Base-by-base conservation (phyloP, 1,140 invertebrate species). In the Brachystomella parvula region DNA sequence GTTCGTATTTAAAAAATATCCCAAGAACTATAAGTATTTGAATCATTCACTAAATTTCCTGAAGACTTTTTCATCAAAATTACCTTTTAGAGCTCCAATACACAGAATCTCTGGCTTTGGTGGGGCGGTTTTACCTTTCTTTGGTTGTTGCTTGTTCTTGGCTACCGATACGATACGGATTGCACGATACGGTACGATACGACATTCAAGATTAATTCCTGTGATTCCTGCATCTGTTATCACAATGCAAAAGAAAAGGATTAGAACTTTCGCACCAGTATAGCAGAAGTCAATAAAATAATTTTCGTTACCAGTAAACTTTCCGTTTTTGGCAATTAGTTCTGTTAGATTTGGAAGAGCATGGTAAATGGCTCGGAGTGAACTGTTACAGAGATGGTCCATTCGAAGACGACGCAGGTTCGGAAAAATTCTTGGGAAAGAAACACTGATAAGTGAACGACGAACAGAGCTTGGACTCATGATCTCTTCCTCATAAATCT, bases 291-390 rank as follows among this genome's bases (percentile, higher is more conserved):
- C n/a, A n/a, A n/a, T n/a, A n/a, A n/a, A n/a, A n/a, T n/a, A n/a
- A n/a, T n/a, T n/a, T n/a, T n/a, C n/a, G n/a, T 26, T 47, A 39
- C 31, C 60, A 44, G 60, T 62, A 29, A 62, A 62, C 17, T 62
- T 39, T 15, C 60, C 60, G 28, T 39, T 62, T 47, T 39, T 32
- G 28, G 39, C 33, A 3, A 62, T 26, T 26, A 62, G 35, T 29
- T 35, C 33, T 29, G 6, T 47, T 12, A 62, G 24, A 6, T 35
- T 39, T 47, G 60, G 60, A 17, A 47, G 3, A 3, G 9, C 33
- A 6, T 28, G 3, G 24, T 62, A 62, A 62, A 62, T 62, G 26
- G 60, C 35, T 44, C 60, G 30, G 19, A 62, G 32, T 9, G 33
- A 31, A 2, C 3, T 35, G 24, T 62, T 35, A 28, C 26, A 44